These are phyloP conservation scores for Fratercula arctica DNA, from an alignment of 2,797 vertebrate genomes.

Conservation along the genomic window DNA sequence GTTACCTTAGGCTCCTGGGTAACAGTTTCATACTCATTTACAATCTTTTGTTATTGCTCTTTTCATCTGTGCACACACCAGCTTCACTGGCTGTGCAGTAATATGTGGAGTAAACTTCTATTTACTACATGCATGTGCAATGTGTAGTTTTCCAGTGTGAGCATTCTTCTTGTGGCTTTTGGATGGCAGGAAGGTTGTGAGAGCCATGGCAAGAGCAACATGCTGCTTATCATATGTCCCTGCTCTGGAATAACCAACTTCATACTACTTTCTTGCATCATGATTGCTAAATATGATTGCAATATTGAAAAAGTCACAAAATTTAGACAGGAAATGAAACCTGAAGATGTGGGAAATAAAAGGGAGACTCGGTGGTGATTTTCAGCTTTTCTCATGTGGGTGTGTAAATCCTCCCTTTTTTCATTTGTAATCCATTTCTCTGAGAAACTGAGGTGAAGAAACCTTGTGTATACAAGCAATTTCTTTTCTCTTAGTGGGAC, in stretches of 20 bases:
- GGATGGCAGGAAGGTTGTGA: background rate
- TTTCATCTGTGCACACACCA: background rate
- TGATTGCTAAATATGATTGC: background rate
- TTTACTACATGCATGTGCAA: background rate
- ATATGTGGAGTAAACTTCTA: background rate
- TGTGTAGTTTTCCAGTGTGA: background rate
- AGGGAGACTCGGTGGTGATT: background rate
- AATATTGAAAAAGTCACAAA: background rate
- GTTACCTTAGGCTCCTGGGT: background rate
- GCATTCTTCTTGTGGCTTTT: background rate
- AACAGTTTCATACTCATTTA: background rate
- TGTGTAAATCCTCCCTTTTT: background rate
- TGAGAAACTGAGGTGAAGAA: background rate
- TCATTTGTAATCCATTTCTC: background rate
- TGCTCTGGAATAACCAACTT: background rate
- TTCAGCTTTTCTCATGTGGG: background rate
- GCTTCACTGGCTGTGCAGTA: background rate
- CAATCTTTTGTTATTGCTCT: background rate
- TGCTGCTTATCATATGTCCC: background rate
- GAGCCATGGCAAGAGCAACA: rapidly evolving
- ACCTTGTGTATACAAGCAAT: background rate
- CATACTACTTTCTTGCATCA: background rate
- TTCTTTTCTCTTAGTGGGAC: background rate
- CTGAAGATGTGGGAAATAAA: background rate
- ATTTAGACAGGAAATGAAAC: background rate